phyloP scores from a whole-genome alignment of 1,140 invertebrate species.

The Trichonephila clavipes region DNA sequence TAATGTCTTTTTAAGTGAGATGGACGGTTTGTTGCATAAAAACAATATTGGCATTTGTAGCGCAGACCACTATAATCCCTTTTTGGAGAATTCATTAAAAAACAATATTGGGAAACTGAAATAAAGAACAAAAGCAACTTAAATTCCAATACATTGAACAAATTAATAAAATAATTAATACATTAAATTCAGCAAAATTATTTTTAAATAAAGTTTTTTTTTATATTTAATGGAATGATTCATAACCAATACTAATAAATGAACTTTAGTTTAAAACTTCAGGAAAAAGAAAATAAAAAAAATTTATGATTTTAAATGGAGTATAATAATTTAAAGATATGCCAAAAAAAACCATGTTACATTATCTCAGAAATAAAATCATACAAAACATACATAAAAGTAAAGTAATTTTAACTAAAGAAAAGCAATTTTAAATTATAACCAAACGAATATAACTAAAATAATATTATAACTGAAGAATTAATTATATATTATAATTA shows the following conservation, averaged over 20 bases:
- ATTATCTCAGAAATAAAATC: too few species aligned
- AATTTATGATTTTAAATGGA: too few species aligned
- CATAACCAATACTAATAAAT: too few species aligned
- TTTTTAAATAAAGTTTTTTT: too few species aligned
- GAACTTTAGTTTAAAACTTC: too few species aligned
- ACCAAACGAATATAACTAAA: background rate
- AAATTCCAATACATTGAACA: background rate
- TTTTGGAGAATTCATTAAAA: slow-evolving; percentile 63
- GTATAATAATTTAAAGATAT: too few species aligned
- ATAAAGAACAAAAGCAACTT: slow-evolving; percentile 32
- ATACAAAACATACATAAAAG: background rate
- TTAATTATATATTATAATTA: background rate
- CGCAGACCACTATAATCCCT: slow-evolving; percentile 58
- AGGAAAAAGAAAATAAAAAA: too few species aligned
- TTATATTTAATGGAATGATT: too few species aligned
- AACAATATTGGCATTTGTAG: slow-evolving; percentile 70
- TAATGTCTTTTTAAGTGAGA: slow-evolving; percentile 72
- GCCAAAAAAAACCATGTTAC: too few species aligned
- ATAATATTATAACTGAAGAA: background rate
- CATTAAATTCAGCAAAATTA: too few species aligned
- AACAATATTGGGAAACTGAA: slow-evolving; percentile 55
- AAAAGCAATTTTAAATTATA: background rate
- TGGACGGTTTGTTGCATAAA: slow-evolving; percentile 68
- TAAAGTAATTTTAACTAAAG: background rate
- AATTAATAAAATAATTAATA: background rate